Evolutionary conservation across 2,113 vertebrate genomes (phyloP), one percentile per base, ranked within the genome.

Genomic region (Atractosteus spatula): DNA sequence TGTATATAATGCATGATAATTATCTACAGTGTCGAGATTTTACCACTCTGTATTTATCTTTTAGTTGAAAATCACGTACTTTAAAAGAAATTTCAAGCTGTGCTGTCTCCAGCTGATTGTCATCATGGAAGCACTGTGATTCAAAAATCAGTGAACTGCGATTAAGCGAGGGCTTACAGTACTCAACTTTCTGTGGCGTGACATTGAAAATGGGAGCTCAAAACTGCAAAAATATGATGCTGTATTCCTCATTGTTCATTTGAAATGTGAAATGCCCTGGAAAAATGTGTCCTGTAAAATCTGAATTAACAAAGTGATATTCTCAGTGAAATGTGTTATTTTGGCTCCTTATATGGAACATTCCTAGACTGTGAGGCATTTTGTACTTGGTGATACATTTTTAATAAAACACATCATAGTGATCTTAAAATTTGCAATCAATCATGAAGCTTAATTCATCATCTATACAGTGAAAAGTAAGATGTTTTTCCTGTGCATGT

Each of bases 321-420:
- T 51, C 10, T 51, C 47, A 2, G 5, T 51, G 2, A 51, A 51
- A 51, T 7, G 47, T 51, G 10, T 51, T 51, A 7, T 10, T 51
- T 66, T 79, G 80, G 80, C 74, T 55, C 47, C 7, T 12, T 55
- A 12, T 59, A 62, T 72, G 70, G 77, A 80, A 79, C 74, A 82
- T 81, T 84, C 77, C 66, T 69, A 77, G 81, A 81, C 77, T 41
- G 47, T 78, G 77, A 82, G 76, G 74, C 57, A 79, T 66, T 67
- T 77, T 62, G 74, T 66, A 13, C 77, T 80, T 80, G 69, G 76
- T 78, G 77, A 77, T 72, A 81, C 72, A 72, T 75, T 51, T 51
- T 71, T 72, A 71, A 64, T 67, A 68, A 76, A 71, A 72, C 41
- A 57, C 69, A 67, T 77, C 66, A 64, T 66, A 71, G 63, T 81